Percentiles rank a stretch among this genome's conserved stretches.
phyloP scores from a whole-genome alignment of 2,888 invertebrate species.

The Heliconius cydno region DNA sequence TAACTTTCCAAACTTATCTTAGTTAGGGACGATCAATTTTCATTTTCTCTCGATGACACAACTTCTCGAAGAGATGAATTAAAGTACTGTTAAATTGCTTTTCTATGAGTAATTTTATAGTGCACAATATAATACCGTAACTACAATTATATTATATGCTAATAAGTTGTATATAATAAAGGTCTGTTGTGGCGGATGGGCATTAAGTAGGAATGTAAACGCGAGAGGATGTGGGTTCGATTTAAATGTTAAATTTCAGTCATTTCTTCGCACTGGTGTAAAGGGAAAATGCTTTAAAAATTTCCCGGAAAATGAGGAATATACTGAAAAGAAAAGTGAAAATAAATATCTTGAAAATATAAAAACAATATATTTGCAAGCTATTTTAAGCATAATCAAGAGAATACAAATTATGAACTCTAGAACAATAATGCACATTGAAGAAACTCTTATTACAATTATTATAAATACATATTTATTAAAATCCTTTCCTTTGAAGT shows the following conservation, averaged over 20 bases:
- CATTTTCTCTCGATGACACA: conserved; percentile 75
- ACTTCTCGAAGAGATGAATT: conserved; percentile 63
- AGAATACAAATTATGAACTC: no score
- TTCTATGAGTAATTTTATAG: conserved; percentile 33
- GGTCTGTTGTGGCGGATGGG: no score
- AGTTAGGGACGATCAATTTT: conserved; percentile 80
- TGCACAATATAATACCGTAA: conserved; percentile 20
- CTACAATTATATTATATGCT: not conserved
- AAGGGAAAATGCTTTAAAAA: no score
- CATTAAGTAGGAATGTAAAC: no score
- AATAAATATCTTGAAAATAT: not conserved
- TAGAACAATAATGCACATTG: not conserved
- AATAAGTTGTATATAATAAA: not conserved
- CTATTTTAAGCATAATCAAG: no score
- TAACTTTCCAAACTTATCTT: conserved; percentile 80
- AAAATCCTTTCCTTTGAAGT: conserved; percentile 19
- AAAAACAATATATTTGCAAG: not conserved
- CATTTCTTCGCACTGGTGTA: no score
- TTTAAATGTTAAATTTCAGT: no score
- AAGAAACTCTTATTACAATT: not conserved
- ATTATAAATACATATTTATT: conserved; percentile 3
- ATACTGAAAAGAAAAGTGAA: no score
- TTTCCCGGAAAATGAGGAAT: no score
- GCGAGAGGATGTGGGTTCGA: no score
- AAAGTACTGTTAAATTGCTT: conserved; percentile 52